Conservation (phyloP, 2,888 invertebrate species). For the Aporophyla lueneburgensis region DNA sequence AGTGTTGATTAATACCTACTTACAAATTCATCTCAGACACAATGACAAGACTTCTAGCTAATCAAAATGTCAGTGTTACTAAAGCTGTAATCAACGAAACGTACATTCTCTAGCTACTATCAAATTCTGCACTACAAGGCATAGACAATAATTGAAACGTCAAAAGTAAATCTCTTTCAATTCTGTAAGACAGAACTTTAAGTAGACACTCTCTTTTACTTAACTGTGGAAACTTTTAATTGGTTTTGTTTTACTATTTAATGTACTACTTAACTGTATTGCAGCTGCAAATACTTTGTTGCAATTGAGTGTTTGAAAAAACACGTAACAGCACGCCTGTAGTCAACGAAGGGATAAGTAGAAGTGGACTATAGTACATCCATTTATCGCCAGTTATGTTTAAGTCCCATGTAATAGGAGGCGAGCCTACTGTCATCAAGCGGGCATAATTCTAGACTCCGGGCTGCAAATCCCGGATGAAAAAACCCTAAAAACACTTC, state of each 20-base stretch:
- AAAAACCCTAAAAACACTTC: no score
- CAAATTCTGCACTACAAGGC: constrained; percentile 16
- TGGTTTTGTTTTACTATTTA: constrained; percentile 32
- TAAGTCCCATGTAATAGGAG: no score
- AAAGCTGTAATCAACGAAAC: constrained; percentile 39
- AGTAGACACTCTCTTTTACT: constrained; percentile 17
- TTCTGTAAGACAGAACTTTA: constrained; percentile 18
- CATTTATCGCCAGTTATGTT: no score
- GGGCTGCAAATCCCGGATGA: no score
- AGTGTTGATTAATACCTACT: neutral
- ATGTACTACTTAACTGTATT: constrained; percentile 13
- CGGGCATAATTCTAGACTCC: no score
- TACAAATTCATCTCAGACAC: constrained; percentile 11
- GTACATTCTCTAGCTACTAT: neutral
- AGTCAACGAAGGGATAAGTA: no score
- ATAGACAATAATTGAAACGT: constrained; percentile 41
- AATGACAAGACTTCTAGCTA: constrained; percentile 6
- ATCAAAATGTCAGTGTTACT: constrained; percentile 23
- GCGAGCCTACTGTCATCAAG: no score
- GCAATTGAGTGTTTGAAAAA: neutral
- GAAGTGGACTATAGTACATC: no score
- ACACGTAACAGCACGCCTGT: no score
- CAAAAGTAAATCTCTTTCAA: constrained; percentile 22
- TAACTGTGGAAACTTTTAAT: constrained; percentile 40
- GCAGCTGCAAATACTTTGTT: neutral